phyloP scores from a whole-genome alignment of 2,113 vertebrate genomes.

The Callopanchax toddi region DNA sequence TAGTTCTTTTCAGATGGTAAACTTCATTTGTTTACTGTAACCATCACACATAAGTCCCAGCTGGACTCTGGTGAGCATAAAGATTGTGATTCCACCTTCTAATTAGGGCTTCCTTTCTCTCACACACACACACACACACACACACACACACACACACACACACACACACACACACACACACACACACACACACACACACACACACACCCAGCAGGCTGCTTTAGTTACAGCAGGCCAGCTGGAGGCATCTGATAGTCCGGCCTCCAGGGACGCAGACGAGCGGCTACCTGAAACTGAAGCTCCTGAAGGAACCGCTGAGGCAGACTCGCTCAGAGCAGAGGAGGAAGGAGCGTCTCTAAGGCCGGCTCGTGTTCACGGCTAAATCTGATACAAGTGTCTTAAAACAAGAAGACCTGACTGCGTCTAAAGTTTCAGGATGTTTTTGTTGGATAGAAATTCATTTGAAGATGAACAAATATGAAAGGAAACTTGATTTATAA shows the following conservation, averaged over 20 bases:
- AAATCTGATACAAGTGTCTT: too few species aligned
- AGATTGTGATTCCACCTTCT: conserved; percentile 68
- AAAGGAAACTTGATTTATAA: too few species aligned
- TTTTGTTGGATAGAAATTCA: too few species aligned
- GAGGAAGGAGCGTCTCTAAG: conserved; percentile 8
- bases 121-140: conserved; percentile 25
- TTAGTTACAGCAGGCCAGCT: conserved; percentile 70
- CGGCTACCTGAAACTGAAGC: conserved; percentile 68
- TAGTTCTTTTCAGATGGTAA: too few species aligned
- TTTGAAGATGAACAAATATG: too few species aligned
- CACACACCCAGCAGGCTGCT: conserved; percentile 39
- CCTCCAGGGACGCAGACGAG: conserved; percentile 57
- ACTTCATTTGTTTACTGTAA: neutral
- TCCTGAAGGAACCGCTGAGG: conserved; percentile 39
- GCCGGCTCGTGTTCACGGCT: neutral
- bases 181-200: conserved; percentile 26
- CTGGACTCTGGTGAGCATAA: conserved; percentile 47
- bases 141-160: conserved; percentile 23
- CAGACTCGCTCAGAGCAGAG: conserved; percentile 5
- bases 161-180: conserved; percentile 26
- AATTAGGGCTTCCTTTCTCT: conserved; percentile 61
- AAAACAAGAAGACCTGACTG: too few species aligned
- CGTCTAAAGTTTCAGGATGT: too few species aligned
- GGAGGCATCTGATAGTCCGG: conserved; percentile 73
- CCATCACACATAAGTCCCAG: conserved; percentile 18